Conservation (phyloP, 2,113 vertebrate species). For the Misgurnus anguillicaudatus region DNA sequence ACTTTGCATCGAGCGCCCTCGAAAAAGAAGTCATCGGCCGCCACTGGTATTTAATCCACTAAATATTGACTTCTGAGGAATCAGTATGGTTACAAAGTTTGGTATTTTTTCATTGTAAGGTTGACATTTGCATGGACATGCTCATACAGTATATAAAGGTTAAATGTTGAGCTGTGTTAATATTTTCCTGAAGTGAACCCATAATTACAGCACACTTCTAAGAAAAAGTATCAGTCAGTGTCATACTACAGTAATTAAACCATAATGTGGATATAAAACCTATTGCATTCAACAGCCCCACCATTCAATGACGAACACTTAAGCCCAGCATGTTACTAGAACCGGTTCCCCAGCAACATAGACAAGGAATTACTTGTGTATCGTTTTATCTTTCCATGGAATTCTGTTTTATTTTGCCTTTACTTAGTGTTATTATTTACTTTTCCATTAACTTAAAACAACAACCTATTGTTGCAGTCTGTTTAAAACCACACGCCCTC, state of each 20-base stretch:
- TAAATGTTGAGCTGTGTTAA: too few relatives aligned
- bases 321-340: background rate
- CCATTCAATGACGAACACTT: background rate
- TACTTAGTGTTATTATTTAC: too few relatives aligned
- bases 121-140: too few relatives aligned
- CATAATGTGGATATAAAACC: background rate
- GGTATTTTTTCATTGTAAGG: too few relatives aligned
- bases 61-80: too few relatives aligned
- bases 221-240: background rate
- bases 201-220: conserved; percentile 2
- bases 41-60: too few relatives aligned
- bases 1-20: too few relatives aligned
- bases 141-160: too few relatives aligned
- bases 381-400: background rate
- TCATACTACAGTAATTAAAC: conserved; percentile 1
- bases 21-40: too few relatives aligned
- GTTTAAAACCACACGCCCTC: too few relatives aligned
- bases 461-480: too few relatives aligned
- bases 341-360: conserved; percentile 24
- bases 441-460: background rate
- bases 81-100: too few relatives aligned
- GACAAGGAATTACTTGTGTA: background rate
- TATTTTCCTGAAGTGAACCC: background rate
- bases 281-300: background rate
- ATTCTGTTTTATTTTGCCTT: background rate